These are phyloP conservation scores for Rhinella marina DNA, from an alignment of 2,797 vertebrate species.

Conservation along the genomic window DNA sequence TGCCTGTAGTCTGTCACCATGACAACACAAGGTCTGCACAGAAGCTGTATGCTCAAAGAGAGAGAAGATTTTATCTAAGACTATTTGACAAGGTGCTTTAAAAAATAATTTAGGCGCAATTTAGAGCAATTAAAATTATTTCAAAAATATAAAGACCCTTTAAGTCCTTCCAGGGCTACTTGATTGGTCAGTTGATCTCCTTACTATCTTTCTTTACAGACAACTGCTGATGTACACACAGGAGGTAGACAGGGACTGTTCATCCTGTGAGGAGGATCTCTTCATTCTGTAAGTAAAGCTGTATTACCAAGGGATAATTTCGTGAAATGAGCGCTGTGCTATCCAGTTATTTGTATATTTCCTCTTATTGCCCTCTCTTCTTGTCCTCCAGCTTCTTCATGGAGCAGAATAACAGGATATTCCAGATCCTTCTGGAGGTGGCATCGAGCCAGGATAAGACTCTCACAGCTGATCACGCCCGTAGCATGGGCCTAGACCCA, in stretches of 20 bases:
- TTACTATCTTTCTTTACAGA: constrained; percentile 70
- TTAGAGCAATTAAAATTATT: not conserved
- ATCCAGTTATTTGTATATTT: not conserved
- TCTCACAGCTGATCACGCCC: constrained; percentile 90
- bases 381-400: constrained; percentile 89
- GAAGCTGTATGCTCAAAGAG: not conserved
- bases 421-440: constrained; percentile 93
- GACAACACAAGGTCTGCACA: not conserved
- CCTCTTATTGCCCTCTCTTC: not conserved
- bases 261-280: constrained; percentile 94
- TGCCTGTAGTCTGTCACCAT: not conserved
- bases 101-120: too few relatives aligned
- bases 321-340: not conserved
- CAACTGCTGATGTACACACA: constrained; percentile 96
- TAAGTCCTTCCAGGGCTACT: too few relatives aligned
- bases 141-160: not conserved
- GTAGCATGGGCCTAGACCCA: constrained; percentile 97
- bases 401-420: constrained; percentile 97
- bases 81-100: too few relatives aligned
- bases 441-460: constrained; percentile 90
- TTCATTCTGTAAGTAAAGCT: constrained; percentile 91
- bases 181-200: not conserved
- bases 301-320: not conserved
- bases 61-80: not conserved
- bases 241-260: constrained; percentile 91